Evolutionary conservation across 2,113 vertebrate species (phyloP).

Genomic region (Pogona vitticeps): DNA sequence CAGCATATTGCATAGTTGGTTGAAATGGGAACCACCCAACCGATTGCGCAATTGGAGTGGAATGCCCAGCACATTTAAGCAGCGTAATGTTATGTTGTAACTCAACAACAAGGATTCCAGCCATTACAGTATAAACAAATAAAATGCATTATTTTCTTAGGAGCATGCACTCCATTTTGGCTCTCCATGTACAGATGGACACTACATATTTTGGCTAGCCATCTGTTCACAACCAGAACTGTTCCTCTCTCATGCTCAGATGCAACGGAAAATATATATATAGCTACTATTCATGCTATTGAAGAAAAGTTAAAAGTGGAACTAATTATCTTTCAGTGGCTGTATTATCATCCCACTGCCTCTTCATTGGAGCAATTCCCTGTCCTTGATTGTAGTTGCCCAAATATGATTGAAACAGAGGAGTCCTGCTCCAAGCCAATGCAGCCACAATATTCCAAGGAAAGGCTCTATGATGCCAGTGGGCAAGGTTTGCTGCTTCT

Average conservation of each 20-base stretch:
- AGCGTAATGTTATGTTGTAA: too few species aligned
- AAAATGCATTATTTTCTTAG: not conserved
- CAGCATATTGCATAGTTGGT: too few species aligned
- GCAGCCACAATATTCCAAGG: not conserved
- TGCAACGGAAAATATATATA: not conserved
- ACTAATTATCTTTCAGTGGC: not conserved
- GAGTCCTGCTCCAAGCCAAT: not conserved
- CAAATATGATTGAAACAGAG: not conserved
- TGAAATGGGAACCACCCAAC: too few species aligned
- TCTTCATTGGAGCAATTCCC: not conserved
- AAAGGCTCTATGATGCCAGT: not conserved
- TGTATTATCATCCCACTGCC: not conserved
- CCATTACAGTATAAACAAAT: not conserved
- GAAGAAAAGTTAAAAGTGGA: not conserved
- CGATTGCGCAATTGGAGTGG: too few species aligned
- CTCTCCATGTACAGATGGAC: too few species aligned
- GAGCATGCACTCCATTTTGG: not conserved
- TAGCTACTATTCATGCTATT: not conserved
- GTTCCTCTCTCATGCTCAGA: not conserved
- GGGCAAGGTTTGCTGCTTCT: not conserved
- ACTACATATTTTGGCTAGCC: not conserved
- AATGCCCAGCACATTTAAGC: too few species aligned
- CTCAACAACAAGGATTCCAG: too few species aligned
- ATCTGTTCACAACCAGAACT: not conserved
- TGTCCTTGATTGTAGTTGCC: not conserved